Conservation (phyloP, 1,140 invertebrate genomes). For the Heliconius melpomene region DNA sequence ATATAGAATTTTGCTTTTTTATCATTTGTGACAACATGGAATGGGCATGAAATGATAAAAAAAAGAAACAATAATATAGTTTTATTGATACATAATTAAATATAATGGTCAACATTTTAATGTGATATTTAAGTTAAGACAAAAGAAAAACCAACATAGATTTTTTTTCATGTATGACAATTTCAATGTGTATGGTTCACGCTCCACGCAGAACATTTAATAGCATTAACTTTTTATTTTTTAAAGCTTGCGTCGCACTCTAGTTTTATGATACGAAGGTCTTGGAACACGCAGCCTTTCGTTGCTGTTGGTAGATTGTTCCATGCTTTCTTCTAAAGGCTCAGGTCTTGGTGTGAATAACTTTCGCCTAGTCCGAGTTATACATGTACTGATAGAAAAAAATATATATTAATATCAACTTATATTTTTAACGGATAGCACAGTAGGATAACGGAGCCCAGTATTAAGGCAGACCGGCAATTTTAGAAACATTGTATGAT, state of each 20-base stretch:
- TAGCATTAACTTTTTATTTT: slow-evolving; percentile 1
- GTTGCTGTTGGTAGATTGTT: slow-evolving; percentile 46
- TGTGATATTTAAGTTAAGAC: neutral
- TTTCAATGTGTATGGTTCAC: neutral
- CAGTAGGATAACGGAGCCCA: too few relatives aligned
- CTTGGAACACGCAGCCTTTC: slow-evolving; percentile 60
- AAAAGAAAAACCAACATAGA: neutral
- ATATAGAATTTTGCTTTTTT: too few relatives aligned
- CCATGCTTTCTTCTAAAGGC: slow-evolving; percentile 60
- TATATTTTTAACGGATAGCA: too few relatives aligned
- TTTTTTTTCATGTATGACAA: neutral
- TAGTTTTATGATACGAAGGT: slow-evolving; percentile 63
- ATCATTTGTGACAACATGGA: neutral
- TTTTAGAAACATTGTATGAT: too few relatives aligned
- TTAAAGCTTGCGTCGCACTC: slow-evolving; percentile 63
- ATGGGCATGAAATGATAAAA: neutral
- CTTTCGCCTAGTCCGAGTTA: slow-evolving; percentile 66
- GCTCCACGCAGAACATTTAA: neutral
- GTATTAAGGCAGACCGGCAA: too few relatives aligned
- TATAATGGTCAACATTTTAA: slow-evolving; percentile 15
- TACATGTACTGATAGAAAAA: slow-evolving; percentile 36
- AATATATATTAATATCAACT: neutral
- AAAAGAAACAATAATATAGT: neutral
- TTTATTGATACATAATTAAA: neutral
- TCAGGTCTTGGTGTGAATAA: slow-evolving; percentile 70